Conservation (phyloP, 1,140 invertebrate species). For the Brachionus paranguensis region DNA sequence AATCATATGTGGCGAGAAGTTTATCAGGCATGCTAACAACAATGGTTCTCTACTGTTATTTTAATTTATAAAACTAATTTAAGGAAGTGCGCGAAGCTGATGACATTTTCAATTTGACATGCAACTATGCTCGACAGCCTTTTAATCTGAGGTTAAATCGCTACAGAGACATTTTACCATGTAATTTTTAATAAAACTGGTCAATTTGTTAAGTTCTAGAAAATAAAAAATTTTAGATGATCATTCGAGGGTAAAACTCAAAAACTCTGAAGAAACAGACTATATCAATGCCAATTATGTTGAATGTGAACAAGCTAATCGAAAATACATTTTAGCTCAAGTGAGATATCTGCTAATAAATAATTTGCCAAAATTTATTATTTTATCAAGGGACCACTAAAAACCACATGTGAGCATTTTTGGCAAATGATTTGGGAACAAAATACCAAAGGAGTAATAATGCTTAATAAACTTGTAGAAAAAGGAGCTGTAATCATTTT, state of each 20-base stretch:
- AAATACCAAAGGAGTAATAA: conserved; percentile 76
- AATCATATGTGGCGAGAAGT: conserved; percentile 12
- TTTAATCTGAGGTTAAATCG: conserved; percentile 76
- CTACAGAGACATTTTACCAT: conserved; percentile 90
- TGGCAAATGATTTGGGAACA: conserved; percentile 98
- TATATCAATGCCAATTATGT: conserved; percentile 92
- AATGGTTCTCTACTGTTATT: not conserved
- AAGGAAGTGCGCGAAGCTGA: not conserved
- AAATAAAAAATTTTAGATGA: conserved; percentile 56
- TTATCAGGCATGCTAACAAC: not conserved
- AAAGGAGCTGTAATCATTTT: conserved; percentile 56
- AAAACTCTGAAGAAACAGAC: conserved; percentile 64
- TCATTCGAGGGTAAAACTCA: conserved; percentile 76
- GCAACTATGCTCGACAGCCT: conserved; percentile 65
- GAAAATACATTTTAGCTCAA: conserved; percentile 76
- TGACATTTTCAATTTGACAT: conserved; percentile 28
- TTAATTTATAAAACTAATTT: not conserved
- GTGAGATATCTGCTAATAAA: conserved; percentile 43
- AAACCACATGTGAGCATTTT: conserved; percentile 79
- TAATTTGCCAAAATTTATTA: conserved; percentile 64
- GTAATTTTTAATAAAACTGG: conserved; percentile 43
- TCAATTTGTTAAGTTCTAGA: not conserved
- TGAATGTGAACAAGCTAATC: conserved; percentile 70
- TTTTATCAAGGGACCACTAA: conserved; percentile 64
- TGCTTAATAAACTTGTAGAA: conserved; percentile 91